These are phyloP conservation scores for Psylliodes chrysocephalus DNA, from an alignment of 2,888 invertebrate genomes.

Conservation along the genomic window DNA sequence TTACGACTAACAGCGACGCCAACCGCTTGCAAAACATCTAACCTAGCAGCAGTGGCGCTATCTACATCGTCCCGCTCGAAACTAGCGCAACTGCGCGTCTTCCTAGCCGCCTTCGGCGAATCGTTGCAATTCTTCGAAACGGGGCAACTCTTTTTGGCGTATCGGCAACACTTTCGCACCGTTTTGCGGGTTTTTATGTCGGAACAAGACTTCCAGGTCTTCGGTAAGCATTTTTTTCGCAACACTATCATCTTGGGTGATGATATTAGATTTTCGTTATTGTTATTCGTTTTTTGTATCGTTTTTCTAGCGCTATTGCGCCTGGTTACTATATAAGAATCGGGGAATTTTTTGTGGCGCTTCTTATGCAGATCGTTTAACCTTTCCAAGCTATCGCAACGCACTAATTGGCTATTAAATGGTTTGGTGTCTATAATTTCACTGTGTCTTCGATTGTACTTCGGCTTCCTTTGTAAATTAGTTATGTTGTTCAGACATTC, in stretches of 20 bases:
- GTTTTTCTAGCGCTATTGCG: conserved; percentile 52
- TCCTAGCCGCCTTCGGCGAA: conserved; percentile 51
- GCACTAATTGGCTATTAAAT: conserved; percentile 63
- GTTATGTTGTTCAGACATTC: conserved; percentile 52
- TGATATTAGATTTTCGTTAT: conserved; percentile 44
- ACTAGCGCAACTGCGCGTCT: conserved; percentile 59
- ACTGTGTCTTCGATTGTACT: conserved; percentile 64
- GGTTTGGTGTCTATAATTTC: conserved; percentile 67
- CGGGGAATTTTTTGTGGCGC: conserved; percentile 62
- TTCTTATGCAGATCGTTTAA: conserved; percentile 50
- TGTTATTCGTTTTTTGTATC: conserved; percentile 42
- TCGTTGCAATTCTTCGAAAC: conserved; percentile 54
- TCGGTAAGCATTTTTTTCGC: conserved; percentile 56
- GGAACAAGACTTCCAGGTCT: conserved; percentile 63
- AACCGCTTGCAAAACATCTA: conserved; percentile 55
- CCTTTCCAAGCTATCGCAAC: conserved; percentile 63
- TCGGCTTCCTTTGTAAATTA: conserved; percentile 52
- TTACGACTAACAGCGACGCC: conserved; percentile 58
- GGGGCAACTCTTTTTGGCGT: conserved; percentile 62
- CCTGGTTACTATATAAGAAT: conserved; percentile 62
- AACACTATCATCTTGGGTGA: conserved; percentile 57
- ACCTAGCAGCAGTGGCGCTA: conserved; percentile 54
- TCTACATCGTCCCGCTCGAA: conserved; percentile 49
- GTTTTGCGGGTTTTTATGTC: conserved; percentile 58
- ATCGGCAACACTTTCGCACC: conserved; percentile 62